Conservation (phyloP, 1,140 invertebrate species). For the Macrobrachium nipponense region DNA sequence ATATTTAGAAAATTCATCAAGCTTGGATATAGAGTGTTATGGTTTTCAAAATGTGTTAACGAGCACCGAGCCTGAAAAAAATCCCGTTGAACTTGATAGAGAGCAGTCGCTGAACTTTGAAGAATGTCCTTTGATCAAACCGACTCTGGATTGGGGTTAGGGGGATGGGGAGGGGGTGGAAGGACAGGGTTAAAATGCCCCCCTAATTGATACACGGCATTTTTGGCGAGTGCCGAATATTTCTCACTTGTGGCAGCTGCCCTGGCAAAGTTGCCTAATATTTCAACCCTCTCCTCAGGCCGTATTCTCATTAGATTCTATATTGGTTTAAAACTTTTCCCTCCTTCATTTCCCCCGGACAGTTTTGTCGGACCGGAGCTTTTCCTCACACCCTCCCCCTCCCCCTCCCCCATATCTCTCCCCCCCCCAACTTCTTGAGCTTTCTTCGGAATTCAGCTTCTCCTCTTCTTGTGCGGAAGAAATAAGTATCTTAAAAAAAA, state of each 20-base stretch:
- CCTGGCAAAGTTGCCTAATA: constrained; percentile 55
- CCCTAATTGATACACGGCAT: constrained; percentile 58
- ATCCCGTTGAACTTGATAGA: constrained; percentile 56
- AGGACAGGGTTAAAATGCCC: constrained; percentile 54
- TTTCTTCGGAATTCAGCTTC: background rate
- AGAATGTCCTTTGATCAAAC: constrained; percentile 52
- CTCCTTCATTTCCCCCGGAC: background rate
- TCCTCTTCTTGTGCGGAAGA: too few species aligned
- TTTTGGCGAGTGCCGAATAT: constrained; percentile 39
- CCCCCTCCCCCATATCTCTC: background rate
- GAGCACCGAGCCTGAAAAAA: constrained; percentile 48
- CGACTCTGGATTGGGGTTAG: background rate
- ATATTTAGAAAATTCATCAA: constrained; percentile 43
- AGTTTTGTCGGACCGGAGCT: background rate
- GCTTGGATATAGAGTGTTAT: constrained; percentile 29
- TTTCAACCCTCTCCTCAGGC: constrained; percentile 52
- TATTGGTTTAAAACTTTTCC: constrained; percentile 45
- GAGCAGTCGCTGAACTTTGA: constrained; percentile 56
- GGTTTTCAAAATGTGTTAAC: constrained; percentile 55
- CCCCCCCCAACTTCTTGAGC: background rate
- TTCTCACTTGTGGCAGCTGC: constrained; percentile 38
- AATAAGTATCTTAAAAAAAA: too few species aligned
- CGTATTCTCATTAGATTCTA: constrained; percentile 46
- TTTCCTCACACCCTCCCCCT: too few species aligned
- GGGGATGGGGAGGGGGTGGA: too few species aligned